Conservation (phyloP, 2,113 vertebrate species). For the Pungitius pungitius region DNA sequence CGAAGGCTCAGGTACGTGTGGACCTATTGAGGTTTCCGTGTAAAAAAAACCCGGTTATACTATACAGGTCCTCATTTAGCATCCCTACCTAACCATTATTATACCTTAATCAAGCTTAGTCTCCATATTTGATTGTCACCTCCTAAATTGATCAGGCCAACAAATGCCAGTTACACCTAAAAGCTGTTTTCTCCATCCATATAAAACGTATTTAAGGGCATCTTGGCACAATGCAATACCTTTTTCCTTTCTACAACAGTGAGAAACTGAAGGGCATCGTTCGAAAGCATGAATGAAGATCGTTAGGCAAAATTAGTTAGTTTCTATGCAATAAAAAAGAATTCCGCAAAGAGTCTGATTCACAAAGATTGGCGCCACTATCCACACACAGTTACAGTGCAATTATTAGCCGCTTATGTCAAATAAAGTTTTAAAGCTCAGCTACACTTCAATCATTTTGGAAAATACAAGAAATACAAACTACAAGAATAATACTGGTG, state of each 20-base stretch:
- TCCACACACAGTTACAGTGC: background rate
- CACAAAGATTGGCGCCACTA: background rate
- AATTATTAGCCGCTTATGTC: no score
- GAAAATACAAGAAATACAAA: no score
- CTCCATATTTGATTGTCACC: background rate
- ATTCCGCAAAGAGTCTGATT: background rate
- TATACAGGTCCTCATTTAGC: background rate
- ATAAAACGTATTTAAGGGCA: background rate
- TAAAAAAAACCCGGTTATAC: background rate
- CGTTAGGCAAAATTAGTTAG: background rate
- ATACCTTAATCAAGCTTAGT: background rate
- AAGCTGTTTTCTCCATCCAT: background rate
- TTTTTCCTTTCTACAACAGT: background rate
- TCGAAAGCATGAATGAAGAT: background rate
- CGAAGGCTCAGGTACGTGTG: constrained; percentile 85
- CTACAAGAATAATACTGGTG: no score
- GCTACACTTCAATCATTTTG: no score
- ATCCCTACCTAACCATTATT: background rate
- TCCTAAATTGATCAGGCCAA: background rate
- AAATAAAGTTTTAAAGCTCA: no score
- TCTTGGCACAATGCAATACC: background rate
- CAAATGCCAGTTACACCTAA: background rate
- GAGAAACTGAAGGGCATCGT: background rate
- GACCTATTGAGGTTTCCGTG: background rate
- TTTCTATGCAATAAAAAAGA: background rate